Conservation (phyloP, 2,888 invertebrate species). For the Nudaria mundana region DNA sequence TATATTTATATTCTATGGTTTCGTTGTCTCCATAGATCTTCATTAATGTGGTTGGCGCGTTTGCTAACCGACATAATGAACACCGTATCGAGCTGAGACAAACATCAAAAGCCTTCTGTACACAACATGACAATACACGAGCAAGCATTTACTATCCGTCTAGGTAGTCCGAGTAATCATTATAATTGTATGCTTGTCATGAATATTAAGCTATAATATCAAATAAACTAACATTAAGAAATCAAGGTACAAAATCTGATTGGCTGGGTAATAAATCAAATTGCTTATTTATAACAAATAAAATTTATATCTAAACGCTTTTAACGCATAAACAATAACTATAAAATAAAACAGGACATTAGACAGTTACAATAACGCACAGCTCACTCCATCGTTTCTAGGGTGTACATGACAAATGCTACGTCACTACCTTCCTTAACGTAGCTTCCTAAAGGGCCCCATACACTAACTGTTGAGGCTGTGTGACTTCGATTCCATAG, state of each 20-base stretch:
- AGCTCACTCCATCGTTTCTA: conserved; percentile 67
- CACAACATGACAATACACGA: conserved; percentile 42
- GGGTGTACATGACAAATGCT: conserved; percentile 67
- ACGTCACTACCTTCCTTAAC: conserved; percentile 42
- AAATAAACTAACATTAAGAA: conserved; percentile 74
- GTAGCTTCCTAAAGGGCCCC: conserved; percentile 26
- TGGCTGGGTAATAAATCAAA: conserved; percentile 67
- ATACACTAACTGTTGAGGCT: too few relatives aligned
- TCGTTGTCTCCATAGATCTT: conserved; percentile 51
- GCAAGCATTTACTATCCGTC: conserved; percentile 40
- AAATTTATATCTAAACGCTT: conserved; percentile 78
- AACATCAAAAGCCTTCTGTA: conserved; percentile 57
- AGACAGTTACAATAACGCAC: conserved; percentile 80
- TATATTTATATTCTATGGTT: conserved; percentile 23
- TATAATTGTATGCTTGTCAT: conserved; percentile 66
- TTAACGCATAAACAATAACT: conserved; percentile 78
- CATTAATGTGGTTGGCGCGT: conserved; percentile 70
- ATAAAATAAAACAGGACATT: conserved; percentile 79
- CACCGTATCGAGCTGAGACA: conserved; percentile 62
- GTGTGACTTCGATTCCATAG: too few relatives aligned
- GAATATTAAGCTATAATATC: conserved; percentile 74
- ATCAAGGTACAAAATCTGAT: conserved; percentile 77
- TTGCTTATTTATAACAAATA: conserved; percentile 76
- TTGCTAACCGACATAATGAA: conserved; percentile 73
- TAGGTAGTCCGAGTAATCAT: conserved; percentile 38